phyloP scores from a whole-genome alignment of 2,888 invertebrate species.

The Caprella mutica region DNA sequence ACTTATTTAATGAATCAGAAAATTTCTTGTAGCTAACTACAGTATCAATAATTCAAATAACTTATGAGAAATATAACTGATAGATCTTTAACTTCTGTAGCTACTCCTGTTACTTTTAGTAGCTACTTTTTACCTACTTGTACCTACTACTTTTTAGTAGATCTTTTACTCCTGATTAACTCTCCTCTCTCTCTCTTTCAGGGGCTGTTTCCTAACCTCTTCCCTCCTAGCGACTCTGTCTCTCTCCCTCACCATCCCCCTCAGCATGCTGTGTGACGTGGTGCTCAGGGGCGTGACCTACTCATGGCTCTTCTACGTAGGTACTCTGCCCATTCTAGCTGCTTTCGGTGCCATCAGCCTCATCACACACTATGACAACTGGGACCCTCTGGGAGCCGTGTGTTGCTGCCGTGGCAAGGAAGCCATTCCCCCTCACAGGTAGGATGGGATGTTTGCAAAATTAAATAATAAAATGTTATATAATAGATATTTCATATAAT shows the following conservation, averaged over 20 bases:
- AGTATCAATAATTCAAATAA: not conserved
- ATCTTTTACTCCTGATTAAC: not conserved
- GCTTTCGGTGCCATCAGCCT: conserved; percentile 57
- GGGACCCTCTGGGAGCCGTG: conserved; percentile 58
- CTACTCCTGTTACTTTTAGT: not conserved
- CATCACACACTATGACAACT: conserved; percentile 64
- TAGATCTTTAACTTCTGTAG: not conserved
- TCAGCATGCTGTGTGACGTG: conserved; percentile 76
- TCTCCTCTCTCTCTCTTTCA: conserved; percentile 41
- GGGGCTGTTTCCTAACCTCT: conserved; percentile 90
- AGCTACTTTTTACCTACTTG: not conserved
- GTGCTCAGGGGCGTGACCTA: conserved; percentile 55
- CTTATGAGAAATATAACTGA: not conserved
- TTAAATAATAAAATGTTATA: too few relatives aligned
- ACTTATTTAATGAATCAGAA: too few relatives aligned
- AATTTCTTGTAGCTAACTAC: not conserved
- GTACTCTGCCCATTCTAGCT: conserved; percentile 62
- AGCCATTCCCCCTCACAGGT: too few relatives aligned
- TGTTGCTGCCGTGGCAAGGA: too few relatives aligned
- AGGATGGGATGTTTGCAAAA: too few relatives aligned
- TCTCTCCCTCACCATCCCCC: conserved; percentile 73
- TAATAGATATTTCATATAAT: too few relatives aligned
- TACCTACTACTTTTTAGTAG: too few relatives aligned
- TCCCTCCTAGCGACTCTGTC: conserved; percentile 76
- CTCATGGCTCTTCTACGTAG: conserved; percentile 57